A percentile compares a stretch with the other conserved stretches of the same genome.
Conservation (phyloP, 2,113 vertebrate genomes). For the Corvus hawaiiensis region DNA sequence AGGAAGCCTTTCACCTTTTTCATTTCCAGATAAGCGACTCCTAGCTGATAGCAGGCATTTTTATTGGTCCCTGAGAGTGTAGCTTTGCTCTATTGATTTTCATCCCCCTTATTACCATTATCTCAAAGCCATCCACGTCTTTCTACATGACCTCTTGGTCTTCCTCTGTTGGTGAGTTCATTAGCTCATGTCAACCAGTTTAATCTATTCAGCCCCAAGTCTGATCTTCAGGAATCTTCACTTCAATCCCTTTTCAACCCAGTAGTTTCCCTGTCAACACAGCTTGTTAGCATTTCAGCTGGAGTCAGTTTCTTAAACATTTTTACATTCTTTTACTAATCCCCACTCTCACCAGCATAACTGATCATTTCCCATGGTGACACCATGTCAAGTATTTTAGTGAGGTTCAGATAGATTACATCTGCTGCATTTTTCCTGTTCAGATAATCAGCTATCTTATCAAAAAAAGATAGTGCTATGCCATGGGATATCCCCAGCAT, state of each 20-base stretch:
- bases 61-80: not conserved
- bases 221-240: not conserved
- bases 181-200: not conserved
- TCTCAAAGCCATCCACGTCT: constrained; percentile 1
- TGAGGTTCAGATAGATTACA: not conserved
- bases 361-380: not conserved
- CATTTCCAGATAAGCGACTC: constrained; percentile 7
- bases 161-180: not conserved
- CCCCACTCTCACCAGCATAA: not conserved
- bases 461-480: not conserved
- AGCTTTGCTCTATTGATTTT: constrained; percentile 33
- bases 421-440: not conserved
- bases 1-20: not conserved
- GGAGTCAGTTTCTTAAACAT: not conserved
- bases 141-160: not conserved
- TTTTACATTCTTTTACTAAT: constrained; percentile 26
- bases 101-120: not conserved
- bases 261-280: not conserved
- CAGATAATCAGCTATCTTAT: not conserved
- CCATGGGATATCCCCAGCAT: not conserved
- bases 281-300: not conserved
- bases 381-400: not conserved
- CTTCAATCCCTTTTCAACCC: not conserved
- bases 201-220: not conserved
- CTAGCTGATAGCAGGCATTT: not conserved